Evolutionary conservation across 2,113 vertebrate genomes (phyloP).

Genomic region (Saimiri boliviensis): DNA sequence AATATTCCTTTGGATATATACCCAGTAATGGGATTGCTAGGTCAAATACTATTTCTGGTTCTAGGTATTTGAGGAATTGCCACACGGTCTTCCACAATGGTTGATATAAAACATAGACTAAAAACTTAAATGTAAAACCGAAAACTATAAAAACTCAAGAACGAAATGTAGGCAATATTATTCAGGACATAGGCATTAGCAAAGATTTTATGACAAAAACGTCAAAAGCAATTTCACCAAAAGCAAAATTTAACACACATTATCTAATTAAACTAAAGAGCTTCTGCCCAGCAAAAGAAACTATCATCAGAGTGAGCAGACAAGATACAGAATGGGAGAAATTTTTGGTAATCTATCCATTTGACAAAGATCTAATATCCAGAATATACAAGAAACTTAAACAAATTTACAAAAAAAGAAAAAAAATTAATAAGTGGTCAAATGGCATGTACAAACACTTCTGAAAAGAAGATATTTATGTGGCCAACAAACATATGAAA

Average conservation of each 20-base stretch:
- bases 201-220: not conserved
- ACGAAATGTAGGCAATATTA: not conserved
- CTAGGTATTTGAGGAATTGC: too few relatives aligned
- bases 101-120: too few relatives aligned
- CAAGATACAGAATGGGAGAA: too few relatives aligned
- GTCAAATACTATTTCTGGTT: too few relatives aligned
- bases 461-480: not conserved
- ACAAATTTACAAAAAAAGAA: not conserved
- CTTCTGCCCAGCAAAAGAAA: not conserved
- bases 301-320: not conserved
- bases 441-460: not conserved
- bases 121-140: not conserved
- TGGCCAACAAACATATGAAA: not conserved
- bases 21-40: too few relatives aligned
- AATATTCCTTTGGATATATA: too few relatives aligned
- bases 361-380: not conserved
- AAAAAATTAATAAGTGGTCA: too few relatives aligned
- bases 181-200: not conserved
- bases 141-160: not conserved
- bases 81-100: too few relatives aligned
- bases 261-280: not conserved
- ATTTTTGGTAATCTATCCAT: not conserved
- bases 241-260: not conserved
- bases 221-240: not conserved
- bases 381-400: not conserved